Conservation (phyloP, 2,797 vertebrate genomes). For the Trachurus trachurus region DNA sequence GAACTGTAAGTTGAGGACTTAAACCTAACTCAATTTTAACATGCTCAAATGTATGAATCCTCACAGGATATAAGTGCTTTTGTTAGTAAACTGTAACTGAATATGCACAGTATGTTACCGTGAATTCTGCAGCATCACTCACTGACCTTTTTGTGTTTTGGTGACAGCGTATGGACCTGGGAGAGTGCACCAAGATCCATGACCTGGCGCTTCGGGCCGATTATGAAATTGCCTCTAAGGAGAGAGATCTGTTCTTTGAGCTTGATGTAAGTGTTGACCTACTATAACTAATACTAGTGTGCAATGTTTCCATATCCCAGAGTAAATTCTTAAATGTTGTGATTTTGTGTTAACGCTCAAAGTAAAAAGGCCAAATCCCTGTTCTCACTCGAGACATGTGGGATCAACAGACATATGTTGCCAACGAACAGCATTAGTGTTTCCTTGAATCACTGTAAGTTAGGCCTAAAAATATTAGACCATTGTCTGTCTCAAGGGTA, state of each 20-base stretch:
- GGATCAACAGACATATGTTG: background rate
- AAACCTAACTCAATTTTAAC: background rate
- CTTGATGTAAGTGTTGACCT: conserved; percentile 91
- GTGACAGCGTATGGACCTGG: conserved; percentile 96
- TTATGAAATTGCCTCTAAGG: conserved; percentile 99
- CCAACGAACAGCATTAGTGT: background rate
- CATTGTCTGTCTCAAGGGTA: background rate
- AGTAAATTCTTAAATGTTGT: background rate
- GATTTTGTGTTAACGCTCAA: background rate
- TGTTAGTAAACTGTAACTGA: background rate
- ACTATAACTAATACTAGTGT: background rate
- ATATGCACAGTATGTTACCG: background rate
- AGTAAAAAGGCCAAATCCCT: background rate
- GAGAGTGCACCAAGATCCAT: conserved; percentile 98
- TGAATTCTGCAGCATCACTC: background rate
- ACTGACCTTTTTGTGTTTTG: conserved; percentile 31
- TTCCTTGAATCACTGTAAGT: background rate
- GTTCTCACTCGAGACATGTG: background rate
- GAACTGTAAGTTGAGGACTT: conserved; percentile 88
- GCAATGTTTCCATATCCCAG: background rate
- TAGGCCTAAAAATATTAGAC: background rate
- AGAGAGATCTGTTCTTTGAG: conserved; percentile 98
- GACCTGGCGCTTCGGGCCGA: conserved; percentile 98
- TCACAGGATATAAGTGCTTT: background rate
- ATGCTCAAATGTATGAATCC: background rate